These are phyloP conservation scores for Drosophila fulvimacula DNA, from an alignment of 2,888 invertebrate species.

Conservation along the genomic window DNA sequence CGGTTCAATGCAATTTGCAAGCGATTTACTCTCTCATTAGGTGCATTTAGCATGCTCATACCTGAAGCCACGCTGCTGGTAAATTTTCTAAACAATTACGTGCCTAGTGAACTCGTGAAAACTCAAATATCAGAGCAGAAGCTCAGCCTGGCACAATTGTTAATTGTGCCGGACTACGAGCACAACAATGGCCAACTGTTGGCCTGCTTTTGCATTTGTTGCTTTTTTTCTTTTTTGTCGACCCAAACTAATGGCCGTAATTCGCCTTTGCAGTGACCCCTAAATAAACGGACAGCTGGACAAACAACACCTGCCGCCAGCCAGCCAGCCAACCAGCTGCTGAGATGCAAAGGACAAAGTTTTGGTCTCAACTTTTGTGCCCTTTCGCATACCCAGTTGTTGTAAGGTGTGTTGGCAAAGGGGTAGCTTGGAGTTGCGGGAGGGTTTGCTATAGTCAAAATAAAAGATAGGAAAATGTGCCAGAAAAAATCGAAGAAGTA, in stretches of 20 bases:
- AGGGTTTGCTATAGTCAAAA: background rate
- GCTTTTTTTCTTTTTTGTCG: background rate
- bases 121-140: slow-evolving; percentile 55
- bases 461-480: background rate
- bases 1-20: slow-evolving; percentile 7
- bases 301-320: slow-evolving; percentile 56
- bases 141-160: slow-evolving; percentile 47
- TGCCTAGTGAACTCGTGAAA: slow-evolving; percentile 60
- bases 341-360: slow-evolving; percentile 60
- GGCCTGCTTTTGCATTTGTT: slow-evolving; percentile 8
- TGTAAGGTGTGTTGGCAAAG: background rate
- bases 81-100: slow-evolving; percentile 65
- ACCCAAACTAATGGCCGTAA: slow-evolving; percentile 52
- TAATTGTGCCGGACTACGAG: slow-evolving; percentile 52
- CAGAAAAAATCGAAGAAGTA: background rate
- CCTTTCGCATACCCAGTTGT: slow-evolving; percentile 15
- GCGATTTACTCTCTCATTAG: slow-evolving; percentile 19
- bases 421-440: background rate
- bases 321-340: slow-evolving; percentile 30
- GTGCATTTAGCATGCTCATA: slow-evolving; percentile 8
- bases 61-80: slow-evolving; percentile 4
- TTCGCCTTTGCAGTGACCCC: slow-evolving; percentile 67
- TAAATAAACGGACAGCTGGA: slow-evolving; percentile 54
- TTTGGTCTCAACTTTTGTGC: slow-evolving; percentile 50
- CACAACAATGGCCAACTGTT: slow-evolving; percentile 16